Conservation (phyloP, 2,113 vertebrate genomes). For the Elanoides forficatus region DNA sequence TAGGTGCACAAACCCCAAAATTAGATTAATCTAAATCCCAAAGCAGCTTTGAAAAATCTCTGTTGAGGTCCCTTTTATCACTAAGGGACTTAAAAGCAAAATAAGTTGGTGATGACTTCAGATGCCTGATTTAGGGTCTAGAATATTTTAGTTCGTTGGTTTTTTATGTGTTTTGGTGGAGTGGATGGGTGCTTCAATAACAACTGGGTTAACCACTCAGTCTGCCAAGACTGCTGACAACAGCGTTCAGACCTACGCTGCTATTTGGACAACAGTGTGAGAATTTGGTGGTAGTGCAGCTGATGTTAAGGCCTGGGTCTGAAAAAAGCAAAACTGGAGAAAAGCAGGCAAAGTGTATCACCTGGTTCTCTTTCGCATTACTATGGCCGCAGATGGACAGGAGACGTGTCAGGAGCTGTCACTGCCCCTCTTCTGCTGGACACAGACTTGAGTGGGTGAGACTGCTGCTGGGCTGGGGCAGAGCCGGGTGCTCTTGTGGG, state of each 20-base stretch:
- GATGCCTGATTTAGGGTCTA: background rate
- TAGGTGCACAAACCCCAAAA: background rate
- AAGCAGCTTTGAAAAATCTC: slow-evolving; percentile 16
- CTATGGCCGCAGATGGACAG: background rate
- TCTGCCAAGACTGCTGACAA: background rate
- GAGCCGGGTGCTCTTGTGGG: background rate
- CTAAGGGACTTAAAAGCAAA: background rate
- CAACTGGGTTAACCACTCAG: background rate
- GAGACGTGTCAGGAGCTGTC: background rate
- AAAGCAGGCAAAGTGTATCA: background rate
- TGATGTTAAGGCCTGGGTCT: background rate
- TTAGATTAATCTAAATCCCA: slow-evolving; percentile 17
- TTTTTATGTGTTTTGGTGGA: background rate
- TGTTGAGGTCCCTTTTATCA: background rate
- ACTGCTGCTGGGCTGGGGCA: background rate
- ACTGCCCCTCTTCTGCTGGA: background rate
- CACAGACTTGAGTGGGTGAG: background rate
- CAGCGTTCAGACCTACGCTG: background rate
- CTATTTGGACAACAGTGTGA: background rate
- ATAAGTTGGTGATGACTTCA: background rate
- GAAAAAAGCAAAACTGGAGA: background rate
- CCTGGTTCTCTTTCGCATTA: background rate
- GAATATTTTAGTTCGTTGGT: background rate
- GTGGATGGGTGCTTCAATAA: background rate
- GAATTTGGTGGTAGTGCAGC: background rate